Evolutionary conservation across 2,888 invertebrate species (phyloP), one percentile per base, ranked within the genome.

Genomic region (Aspidapion aeneum): DNA sequence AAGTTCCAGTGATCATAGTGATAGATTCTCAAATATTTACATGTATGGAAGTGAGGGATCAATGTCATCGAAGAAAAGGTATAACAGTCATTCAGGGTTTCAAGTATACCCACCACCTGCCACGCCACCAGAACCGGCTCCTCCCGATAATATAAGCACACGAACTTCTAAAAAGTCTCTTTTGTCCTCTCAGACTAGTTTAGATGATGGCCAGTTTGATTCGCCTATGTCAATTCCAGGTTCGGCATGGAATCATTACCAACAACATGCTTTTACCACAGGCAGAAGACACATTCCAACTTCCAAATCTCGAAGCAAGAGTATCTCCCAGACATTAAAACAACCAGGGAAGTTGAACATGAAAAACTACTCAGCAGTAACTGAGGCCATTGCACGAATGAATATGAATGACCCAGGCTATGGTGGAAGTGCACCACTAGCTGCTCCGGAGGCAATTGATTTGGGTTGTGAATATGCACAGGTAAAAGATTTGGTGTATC

Each of bases 261-360:
- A 86, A 18, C 87, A 86, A 67, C 85, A 88, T 74, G 87, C 89
- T 16, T 89, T 88, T 72, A 90, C 90, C 55, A 89, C 90, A 0
- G 90, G 90, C 21, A 80, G 90, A 65, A 81, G 89, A 58, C 86
- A 83, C 73, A 80, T 83, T 67, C 81, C 82, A 66, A 81, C 83
- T 68, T 84, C 81, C 73, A 88, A 86, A 78, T 86, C 84, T 12
- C 82, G 88, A 70, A 87, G 88, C 58, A 88, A 88, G 78, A 87
- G 87, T 60, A 85, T 85, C 67, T 87, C 87, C 70, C 88, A 88
- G 77, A 89, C 88, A 22, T 76, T 89, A 68, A 89, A 89, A 86
- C 93, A 94, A 87, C 94, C 94, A 17, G 94, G 94, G 63, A 94
- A 94, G 81, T 81, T 95, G 76, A 94, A 95, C 78, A 83, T 94